A percentile compares a stretch with the other conserved stretches of the same genome.
These are phyloP conservation scores for Vespertilio murinus DNA, from an alignment of 2,797 vertebrate genomes.

Conservation along the genomic window DNA sequence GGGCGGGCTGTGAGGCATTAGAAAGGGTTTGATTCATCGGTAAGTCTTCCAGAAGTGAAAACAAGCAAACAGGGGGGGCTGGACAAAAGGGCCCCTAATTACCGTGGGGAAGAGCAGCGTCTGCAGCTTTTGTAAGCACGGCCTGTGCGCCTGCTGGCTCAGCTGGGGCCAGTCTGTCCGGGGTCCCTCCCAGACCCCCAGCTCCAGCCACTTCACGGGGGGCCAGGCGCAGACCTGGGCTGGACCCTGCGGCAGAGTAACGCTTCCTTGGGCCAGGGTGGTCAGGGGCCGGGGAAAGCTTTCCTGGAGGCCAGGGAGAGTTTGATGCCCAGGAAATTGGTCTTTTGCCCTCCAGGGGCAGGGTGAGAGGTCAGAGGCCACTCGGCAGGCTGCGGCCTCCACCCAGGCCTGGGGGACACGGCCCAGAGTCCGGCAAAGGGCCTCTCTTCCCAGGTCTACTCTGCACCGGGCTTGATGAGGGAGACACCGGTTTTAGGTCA, in stretches of 20 bases:
- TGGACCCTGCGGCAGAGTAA: not conserved
- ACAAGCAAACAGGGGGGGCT: too few species aligned
- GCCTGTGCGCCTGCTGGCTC: not conserved
- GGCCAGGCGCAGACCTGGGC: not conserved
- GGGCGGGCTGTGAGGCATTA: accelerated
- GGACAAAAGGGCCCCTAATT: not conserved
- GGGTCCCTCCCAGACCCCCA: not conserved
- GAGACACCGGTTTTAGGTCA: not conserved
- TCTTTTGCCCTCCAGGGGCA: not conserved
- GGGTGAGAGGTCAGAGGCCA: not conserved
- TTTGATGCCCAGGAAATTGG: not conserved
- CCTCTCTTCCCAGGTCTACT: not conserved
- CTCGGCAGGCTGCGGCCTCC: not conserved
- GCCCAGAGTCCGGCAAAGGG: not conserved
- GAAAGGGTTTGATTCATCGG: not conserved
- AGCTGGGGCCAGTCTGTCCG: not conserved
- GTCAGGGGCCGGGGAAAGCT: not conserved
- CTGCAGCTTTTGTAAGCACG: not conserved
- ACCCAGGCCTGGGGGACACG: not conserved
- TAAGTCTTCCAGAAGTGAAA: not conserved
- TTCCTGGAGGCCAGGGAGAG: not conserved
- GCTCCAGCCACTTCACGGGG: not conserved
- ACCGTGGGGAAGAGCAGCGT: not conserved
- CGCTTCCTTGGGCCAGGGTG: not conserved
- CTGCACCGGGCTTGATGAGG: not conserved